phyloP scores from a whole-genome alignment of 2,113 vertebrate genomes.

The Ptychochromis oligacanthus region DNA sequence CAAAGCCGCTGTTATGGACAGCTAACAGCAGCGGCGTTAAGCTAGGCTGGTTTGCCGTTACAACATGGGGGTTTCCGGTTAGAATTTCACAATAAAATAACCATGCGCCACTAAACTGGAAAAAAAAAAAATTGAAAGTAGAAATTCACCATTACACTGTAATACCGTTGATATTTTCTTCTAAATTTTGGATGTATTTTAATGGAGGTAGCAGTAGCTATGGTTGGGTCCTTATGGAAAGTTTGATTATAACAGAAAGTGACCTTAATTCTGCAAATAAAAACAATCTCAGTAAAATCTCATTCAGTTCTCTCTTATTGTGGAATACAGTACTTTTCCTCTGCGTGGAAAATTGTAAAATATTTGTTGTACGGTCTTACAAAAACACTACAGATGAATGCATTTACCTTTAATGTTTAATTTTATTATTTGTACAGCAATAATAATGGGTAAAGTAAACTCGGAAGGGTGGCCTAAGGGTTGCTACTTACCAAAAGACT shows the following conservation, averaged over 20 bases:
- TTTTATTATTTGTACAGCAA: too few relatives aligned
- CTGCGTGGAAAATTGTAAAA: not conserved
- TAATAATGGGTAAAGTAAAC: not conserved
- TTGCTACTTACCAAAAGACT: too few relatives aligned
- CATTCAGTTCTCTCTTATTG: not conserved
- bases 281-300: not conserved
- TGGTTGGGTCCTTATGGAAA: too few relatives aligned
- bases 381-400: not conserved
- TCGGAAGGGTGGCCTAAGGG: too few relatives aligned
- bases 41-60: rapidly evolving
- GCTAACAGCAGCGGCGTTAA: rapidly evolving
- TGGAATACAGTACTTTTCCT: not conserved
- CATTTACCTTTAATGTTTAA: too few relatives aligned
- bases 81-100: constrained; percentile 26
- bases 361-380: not conserved
- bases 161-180: not conserved
- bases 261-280: not conserved
- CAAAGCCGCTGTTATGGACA: not conserved
- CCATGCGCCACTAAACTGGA: not conserved
- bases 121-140: not conserved
- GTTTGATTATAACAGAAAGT: too few relatives aligned
- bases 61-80: rapidly evolving
- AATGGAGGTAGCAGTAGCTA: too few relatives aligned
- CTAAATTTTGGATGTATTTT: too few relatives aligned
- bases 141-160: not conserved